Conservation (phyloP, 2,888 invertebrate species). For the Lapara coniferarum region DNA sequence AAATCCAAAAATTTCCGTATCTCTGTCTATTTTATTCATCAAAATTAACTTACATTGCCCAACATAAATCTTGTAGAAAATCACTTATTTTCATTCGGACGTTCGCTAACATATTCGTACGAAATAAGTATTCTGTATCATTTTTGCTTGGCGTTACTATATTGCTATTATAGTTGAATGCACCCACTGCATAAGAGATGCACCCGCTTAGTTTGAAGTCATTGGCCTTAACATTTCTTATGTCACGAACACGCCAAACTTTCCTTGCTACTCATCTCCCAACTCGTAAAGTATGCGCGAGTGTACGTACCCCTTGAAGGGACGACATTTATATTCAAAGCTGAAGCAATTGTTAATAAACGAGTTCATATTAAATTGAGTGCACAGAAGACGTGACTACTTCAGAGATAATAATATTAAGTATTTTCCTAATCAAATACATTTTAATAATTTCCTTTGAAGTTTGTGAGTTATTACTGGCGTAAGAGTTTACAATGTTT, state of each 20-base stretch:
- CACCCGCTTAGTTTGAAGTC: constrained; percentile 50
- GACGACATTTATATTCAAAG: constrained; percentile 18
- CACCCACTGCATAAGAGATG: constrained; percentile 48
- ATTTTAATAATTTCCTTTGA: too few relatives aligned
- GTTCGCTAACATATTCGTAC: neutral
- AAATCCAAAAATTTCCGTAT: too few relatives aligned
- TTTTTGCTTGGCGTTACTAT: constrained; percentile 11
- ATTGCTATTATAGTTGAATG: constrained; percentile 58
- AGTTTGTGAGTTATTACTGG: too few relatives aligned
- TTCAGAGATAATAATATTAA: neutral
- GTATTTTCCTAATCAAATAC: neutral
- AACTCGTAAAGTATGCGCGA: constrained; percentile 20
- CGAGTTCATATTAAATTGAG: constrained; percentile 5
- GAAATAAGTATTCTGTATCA: constrained; percentile 16
- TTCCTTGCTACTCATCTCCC: constrained; percentile 22
- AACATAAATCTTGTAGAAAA: too few relatives aligned
- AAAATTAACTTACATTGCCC: too few relatives aligned
- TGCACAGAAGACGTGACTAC: neutral
- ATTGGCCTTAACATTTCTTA: constrained; percentile 60
- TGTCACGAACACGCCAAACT: constrained; percentile 35
- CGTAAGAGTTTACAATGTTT: too few relatives aligned
- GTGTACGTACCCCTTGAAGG: neutral
- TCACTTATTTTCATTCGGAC: too few relatives aligned
- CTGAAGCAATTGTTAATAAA: neutral
- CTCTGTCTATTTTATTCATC: too few relatives aligned